Conservation (phyloP, 2,113 vertebrate species). For the Smithornis capensis region DNA sequence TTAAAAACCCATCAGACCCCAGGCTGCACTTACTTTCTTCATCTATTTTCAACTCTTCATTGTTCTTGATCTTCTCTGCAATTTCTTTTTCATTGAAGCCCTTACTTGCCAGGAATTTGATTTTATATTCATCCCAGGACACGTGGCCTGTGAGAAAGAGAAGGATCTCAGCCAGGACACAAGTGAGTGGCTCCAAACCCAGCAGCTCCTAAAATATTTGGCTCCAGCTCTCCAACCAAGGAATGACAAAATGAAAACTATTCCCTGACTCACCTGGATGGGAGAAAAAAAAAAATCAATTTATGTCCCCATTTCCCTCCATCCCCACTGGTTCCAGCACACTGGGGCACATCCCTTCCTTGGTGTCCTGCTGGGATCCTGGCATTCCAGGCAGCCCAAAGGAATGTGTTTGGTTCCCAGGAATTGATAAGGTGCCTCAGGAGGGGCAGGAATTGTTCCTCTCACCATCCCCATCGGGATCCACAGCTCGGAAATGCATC, state of each 20-base stretch:
- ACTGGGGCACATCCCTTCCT: background rate
- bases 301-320: background rate
- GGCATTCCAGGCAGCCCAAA: background rate
- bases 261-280: background rate
- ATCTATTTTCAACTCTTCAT: conserved; percentile 91
- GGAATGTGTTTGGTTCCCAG: background rate
- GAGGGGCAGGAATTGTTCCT: accelerated
- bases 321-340: background rate
- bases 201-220: background rate
- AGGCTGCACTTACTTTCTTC: conserved; percentile 89
- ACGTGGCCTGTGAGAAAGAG: conserved; percentile 77
- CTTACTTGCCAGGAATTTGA: conserved; percentile 94
- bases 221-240: background rate
- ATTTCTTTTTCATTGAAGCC: conserved; percentile 90
- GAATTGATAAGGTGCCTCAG: too few relatives aligned
- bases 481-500: conserved; percentile 88
- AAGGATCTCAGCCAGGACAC: accelerated
- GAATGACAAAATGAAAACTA: background rate
- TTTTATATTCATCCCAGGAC: conserved; percentile 92
- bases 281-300: background rate
- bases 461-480: conserved; percentile 91
- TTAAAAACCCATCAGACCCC: background rate
- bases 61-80: conserved; percentile 87
- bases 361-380: background rate
- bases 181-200: background rate